Percentiles rank a stretch among this genome's conserved stretches.
Conservation (phyloP, 92 coral and sea anemone species). For the Metridium senile region DNA sequence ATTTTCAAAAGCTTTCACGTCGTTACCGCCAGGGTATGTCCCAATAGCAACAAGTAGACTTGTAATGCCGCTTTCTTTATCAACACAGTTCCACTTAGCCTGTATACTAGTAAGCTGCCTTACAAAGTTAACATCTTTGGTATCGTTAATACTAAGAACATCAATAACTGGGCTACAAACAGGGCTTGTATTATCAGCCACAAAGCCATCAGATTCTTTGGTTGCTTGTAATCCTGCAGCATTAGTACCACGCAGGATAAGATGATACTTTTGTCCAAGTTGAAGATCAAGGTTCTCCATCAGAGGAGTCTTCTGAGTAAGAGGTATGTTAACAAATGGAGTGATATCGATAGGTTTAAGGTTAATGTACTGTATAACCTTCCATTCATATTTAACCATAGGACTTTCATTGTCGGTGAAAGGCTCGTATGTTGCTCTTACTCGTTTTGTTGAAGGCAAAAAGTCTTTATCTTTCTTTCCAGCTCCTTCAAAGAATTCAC, state of each 20-base stretch:
- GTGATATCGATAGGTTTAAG: constrained; percentile 39
- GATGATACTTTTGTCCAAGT: constrained; percentile 54
- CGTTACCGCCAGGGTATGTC: constrained; percentile 76
- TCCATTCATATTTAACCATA: constrained; percentile 67
- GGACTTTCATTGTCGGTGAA: constrained; percentile 76
- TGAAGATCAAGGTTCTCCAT: constrained; percentile 57
- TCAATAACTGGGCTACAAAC: constrained; percentile 56
- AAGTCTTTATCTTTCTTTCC: constrained; percentile 53
- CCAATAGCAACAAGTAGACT: constrained; percentile 58
- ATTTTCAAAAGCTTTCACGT: constrained; percentile 35
- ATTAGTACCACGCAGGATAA: constrained; percentile 70
- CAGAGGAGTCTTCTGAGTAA: constrained; percentile 59
- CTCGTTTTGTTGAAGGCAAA: constrained; percentile 58
- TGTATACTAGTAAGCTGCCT: constrained; percentile 52
- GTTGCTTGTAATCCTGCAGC: constrained; percentile 68
- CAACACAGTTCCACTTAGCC: constrained; percentile 67
- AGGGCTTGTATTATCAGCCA: constrained; percentile 69
- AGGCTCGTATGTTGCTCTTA: constrained; percentile 56
- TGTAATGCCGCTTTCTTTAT: constrained; percentile 78
- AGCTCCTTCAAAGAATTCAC: constrained; percentile 46
- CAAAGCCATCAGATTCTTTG: constrained; percentile 68
- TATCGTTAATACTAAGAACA: constrained; percentile 46
- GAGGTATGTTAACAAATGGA: constrained; percentile 53
- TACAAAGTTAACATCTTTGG: constrained; percentile 63
- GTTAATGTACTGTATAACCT: constrained; percentile 39